Evolutionary conservation across 2,113 vertebrate genomes (phyloP).

Genomic region (Rhea pennata): DNA sequence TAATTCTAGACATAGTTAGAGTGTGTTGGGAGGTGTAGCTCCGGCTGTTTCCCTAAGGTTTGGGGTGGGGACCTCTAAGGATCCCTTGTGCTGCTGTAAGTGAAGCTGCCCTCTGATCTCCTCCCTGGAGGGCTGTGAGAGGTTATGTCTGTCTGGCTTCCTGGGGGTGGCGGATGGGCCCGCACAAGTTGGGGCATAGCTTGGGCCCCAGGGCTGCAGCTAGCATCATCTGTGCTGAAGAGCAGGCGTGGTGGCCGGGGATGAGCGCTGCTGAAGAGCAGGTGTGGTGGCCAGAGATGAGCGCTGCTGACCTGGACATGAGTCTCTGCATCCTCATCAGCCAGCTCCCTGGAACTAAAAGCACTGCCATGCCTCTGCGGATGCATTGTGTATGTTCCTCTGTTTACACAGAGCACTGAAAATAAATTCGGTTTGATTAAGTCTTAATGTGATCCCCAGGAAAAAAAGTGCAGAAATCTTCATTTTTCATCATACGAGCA

Average conservation of each 20-base stretch:
- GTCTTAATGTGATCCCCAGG: neutral
- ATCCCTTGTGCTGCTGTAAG: neutral
- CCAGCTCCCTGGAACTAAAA: neutral
- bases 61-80: rapidly evolving
- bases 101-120: neutral
- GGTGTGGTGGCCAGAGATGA: neutral
- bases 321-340: neutral
- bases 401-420: neutral
- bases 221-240: neutral
- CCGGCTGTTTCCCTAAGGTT: neutral
- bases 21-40: neutral
- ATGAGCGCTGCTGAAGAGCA: neutral
- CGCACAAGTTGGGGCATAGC: rapidly evolving
- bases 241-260: neutral
- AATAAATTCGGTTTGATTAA: neutral
- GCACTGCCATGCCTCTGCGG: no score
- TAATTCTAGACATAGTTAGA: neutral
- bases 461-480: neutral
- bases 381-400: no score
- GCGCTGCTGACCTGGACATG: neutral
- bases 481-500: no score
- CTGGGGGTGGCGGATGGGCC: rapidly evolving
- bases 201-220: neutral
- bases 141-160: neutral
- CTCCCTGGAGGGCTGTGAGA: rapidly evolving